Percentiles rank a stretch among this genome's conserved stretches.
Conservation (phyloP, 2,888 invertebrate genomes). For the Halictus ligatus region DNA sequence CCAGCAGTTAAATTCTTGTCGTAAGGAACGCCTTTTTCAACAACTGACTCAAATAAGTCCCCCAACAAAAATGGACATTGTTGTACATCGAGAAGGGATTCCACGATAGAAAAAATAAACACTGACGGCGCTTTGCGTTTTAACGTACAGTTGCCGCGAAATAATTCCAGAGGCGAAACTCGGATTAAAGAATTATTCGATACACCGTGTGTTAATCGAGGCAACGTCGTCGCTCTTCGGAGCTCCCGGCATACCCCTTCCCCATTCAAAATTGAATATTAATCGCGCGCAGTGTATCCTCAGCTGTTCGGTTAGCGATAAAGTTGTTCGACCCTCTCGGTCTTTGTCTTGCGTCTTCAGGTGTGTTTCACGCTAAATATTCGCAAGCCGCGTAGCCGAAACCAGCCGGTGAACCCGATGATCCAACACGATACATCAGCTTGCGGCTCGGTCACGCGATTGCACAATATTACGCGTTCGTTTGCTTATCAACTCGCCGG, state of each 20-base stretch:
- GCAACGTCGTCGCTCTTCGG: background rate
- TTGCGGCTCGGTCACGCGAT: conserved; percentile 26
- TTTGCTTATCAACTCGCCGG: conserved; percentile 29
- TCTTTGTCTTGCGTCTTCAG: conserved; percentile 9
- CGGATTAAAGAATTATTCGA: background rate
- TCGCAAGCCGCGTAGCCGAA: background rate
- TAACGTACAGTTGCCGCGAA: background rate
- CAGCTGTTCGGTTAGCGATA: background rate
- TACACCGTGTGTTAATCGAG: background rate
- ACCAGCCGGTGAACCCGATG: background rate
- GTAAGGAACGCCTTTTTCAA: background rate
- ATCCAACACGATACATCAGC: background rate
- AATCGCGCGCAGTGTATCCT: conserved; percentile 1
- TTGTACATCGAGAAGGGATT: no score
- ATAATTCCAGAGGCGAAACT: background rate
- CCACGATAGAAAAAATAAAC: no score
- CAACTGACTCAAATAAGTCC: background rate
- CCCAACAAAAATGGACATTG: background rate
- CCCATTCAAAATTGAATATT: background rate
- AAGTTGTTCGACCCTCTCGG: background rate
- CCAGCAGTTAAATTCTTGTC: background rate
- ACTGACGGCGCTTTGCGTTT: background rate
- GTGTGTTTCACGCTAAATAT: conserved; percentile 16
- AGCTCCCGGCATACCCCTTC: background rate
- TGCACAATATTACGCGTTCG: conserved; percentile 31